Evolutionary conservation across 2,888 invertebrate species (phyloP), one percentile per base, ranked within the genome.

Genomic region (Emmelina monodactyla): DNA sequence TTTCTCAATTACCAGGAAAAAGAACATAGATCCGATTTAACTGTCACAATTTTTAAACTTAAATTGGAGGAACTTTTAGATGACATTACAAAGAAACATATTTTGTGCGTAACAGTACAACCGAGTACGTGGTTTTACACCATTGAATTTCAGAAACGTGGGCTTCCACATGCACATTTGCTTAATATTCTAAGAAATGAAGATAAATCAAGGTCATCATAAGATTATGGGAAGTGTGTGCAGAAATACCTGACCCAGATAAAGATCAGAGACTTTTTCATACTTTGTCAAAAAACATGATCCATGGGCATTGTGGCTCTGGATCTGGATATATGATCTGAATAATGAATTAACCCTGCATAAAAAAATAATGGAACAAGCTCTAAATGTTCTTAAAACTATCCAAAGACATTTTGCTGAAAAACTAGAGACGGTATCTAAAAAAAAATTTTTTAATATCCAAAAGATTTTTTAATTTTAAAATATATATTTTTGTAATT

Each of bases 11-110:
- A n/a, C n/a, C n/a, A n/a, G n/a, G n/a, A 40, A 38, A 39, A 53
- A 3, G 38, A 41, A 28, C 48, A 64, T 48, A 43, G 66, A 28
- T 62, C 61, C 4, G 62, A 68, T 41, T 38, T 71, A 28, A 49
- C 59, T 9, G 50, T 55, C 22, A 45, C 57, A 34, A 50, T 61
- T 14, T 64, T 62, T 44, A 39, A 51, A 35, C 39, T 50, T 16
- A 59, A 53, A 47, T 39, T 54, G 16, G 46, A 51, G 31, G 46
- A 46, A 37, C 39, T 57, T 28, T 13, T 33, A 16, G 33, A 47
- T 14, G 43, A 47, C 29, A 35, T 53, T 9, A 34, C 34, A 13
- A 43, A 36, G 30, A 38, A 41, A 34, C 29, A 41, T 33, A 41
- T 45, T 35, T 43, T 42, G 39, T 42, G 44, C 42, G 33, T 34